Base-by-base conservation (phyloP, 1,140 invertebrate genomes). In the Laodelphax striatellus region DNA sequence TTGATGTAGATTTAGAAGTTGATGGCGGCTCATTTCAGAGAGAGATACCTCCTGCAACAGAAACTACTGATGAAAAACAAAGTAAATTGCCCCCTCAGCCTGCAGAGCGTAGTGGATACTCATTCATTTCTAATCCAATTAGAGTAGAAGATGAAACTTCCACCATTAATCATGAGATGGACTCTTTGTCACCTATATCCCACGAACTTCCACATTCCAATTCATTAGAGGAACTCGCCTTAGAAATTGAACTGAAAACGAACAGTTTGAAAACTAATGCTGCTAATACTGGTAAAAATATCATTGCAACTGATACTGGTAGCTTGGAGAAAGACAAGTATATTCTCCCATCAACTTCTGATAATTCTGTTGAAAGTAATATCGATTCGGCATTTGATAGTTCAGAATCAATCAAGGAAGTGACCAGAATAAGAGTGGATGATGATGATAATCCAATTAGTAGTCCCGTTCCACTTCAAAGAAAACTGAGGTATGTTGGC, bases 401-500 rank as follows among this genome's bases (percentile, higher is more conserved):
- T 50, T 50, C 46, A 50, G 46, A 50, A 17, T 50, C 46, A 1
- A 50, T 17, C 46, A 50, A 60, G 22, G 31, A 52, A 34, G n/a
- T 38, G 14, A 60, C 34, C 21, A 2, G 31, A 52, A 38, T n/a
- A 8, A 54, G 13, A 42, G 43, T 54, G 24, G 53, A 55, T 38
- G 16, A 52, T 21, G 21, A 50, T 50, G 53, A 55, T 38, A 50
- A 6, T 50, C 6, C 21, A 50, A 17, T 22, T 10, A 17, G 46
- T 50, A 50, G 46, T 22, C 46, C 46, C 14, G 46, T 50, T 50
- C 46, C 46, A 19, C 21, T 50, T 8, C 46, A 17, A 19, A 65
- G 61, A 9, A 68, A 64, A 53, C 50, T 74, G 9, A 61, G 62
- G 21, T 70, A 73, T 57, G 65, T 66, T 13, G 70, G 71, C 13